Percentiles rank a stretch among this genome's conserved stretches.
Evolutionary conservation across 1,140 invertebrate species (phyloP).

Genomic region (Ceratina japonica): DNA sequence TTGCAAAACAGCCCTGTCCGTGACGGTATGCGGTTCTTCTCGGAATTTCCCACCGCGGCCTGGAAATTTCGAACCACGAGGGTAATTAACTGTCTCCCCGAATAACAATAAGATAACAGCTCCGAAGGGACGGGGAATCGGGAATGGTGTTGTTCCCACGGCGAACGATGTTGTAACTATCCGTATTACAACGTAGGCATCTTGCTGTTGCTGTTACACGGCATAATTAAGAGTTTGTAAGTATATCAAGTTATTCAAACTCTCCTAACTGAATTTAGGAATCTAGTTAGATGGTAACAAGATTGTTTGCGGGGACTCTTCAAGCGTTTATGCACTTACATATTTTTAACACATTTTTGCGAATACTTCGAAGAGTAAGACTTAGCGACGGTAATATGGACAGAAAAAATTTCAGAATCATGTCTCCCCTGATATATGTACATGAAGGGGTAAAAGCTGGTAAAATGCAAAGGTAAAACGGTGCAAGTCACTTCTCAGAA

Average conservation of each 20-base stretch:
- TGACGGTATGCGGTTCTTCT: not conserved
- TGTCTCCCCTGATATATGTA: too few species aligned
- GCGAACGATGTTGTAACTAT: slow-evolving; percentile 13
- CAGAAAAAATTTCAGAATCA: too few species aligned
- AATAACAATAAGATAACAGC: slow-evolving; percentile 32
- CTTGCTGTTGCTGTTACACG: not conserved
- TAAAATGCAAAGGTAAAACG: too few species aligned
- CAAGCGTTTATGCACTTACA: too few species aligned
- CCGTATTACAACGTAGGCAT: slow-evolving; percentile 18
- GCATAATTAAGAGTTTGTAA: slow-evolving; percentile 11
- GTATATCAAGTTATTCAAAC: not conserved
- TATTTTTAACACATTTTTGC: too few species aligned
- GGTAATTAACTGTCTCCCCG: slow-evolving; percentile 31
- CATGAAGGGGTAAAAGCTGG: too few species aligned
- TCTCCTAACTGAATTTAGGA: not conserved
- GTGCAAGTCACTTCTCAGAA: too few species aligned
- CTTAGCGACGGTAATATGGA: too few species aligned
- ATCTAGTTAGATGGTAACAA: too few species aligned
- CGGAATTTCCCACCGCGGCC: slow-evolving; percentile 2
- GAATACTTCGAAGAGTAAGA: too few species aligned
- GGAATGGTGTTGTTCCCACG: not conserved
- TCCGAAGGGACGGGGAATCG: not conserved
- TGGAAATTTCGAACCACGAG: slow-evolving; percentile 17
- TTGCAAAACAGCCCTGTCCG: slow-evolving; percentile 2
- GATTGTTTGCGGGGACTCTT: too few species aligned